A percentile compares a stretch with the other conserved stretches of the same genome.
phyloP scores from a whole-genome alignment of 2,113 vertebrate species.

The Leuciscus idus region DNA sequence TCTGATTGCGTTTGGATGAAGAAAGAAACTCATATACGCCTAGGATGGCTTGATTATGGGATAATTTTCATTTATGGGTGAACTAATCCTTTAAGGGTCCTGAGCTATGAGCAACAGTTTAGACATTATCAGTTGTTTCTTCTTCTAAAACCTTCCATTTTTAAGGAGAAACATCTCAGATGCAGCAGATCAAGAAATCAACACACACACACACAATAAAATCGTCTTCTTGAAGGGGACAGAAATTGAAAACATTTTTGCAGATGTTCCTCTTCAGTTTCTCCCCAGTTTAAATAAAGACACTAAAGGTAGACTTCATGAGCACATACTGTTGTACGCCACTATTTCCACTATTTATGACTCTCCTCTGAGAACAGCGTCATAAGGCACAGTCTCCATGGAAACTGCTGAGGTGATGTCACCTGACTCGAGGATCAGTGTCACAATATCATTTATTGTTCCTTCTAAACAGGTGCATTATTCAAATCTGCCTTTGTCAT shows the following conservation, averaged over 20 bases:
- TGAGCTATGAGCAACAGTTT: background rate
- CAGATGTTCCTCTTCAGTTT: background rate
- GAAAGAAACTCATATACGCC: background rate
- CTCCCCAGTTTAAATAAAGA: background rate
- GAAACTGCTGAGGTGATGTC: conserved; percentile 57
- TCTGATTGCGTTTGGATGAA: background rate
- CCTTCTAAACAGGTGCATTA: conserved; percentile 29
- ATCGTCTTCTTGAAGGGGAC: background rate
- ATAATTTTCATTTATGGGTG: background rate
- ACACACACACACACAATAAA: background rate
- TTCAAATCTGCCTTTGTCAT: background rate
- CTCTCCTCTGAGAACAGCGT: conserved; percentile 34
- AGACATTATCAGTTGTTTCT: background rate
- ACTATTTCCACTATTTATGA: conserved; percentile 39
- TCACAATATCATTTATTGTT: conserved; percentile 22
- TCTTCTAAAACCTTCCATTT: background rate
- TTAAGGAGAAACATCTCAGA: background rate
- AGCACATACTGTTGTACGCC: conserved; percentile 33
- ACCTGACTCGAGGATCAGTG: conserved; percentile 46
- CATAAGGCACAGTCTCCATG: conserved; percentile 56
- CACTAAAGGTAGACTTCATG: conserved; percentile 2
- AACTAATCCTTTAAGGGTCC: background rate
- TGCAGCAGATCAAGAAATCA: background rate
- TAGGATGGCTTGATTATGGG: background rate
- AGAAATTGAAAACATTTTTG: background rate